Evolutionary conservation across 2,888 invertebrate species (phyloP).

Genomic region (Gastracanthus pulcherrimus): DNA sequence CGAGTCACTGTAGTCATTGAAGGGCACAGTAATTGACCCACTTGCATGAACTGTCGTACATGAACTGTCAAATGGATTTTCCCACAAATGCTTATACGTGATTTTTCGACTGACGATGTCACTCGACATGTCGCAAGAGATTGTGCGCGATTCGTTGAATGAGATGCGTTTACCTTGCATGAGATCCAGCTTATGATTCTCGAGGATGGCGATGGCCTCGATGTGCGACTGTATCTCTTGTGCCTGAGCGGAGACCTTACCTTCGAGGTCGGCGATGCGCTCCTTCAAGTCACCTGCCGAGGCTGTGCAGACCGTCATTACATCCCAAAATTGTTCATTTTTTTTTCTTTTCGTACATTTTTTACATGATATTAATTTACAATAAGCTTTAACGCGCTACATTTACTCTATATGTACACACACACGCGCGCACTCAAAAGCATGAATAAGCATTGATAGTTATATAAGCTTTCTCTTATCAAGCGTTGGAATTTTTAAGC

Average conservation of each 20-base stretch:
- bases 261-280: conserved; percentile 72
- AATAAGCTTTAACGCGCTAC: not conserved
- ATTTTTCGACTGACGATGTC: too few species aligned
- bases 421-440: not conserved
- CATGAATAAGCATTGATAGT: conserved; percentile 32
- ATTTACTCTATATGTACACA: conserved; percentile 6
- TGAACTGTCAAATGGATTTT: too few species aligned
- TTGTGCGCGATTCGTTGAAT: too few species aligned
- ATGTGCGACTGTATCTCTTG: conserved; percentile 79
- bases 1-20: too few species aligned
- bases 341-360: conserved; percentile 4
- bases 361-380: conserved; percentile 10
- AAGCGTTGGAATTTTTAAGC: too few species aligned
- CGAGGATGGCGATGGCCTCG: conserved; percentile 81
- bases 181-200: conserved; percentile 84
- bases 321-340: conserved; percentile 63
- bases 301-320: conserved; percentile 73
- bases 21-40: too few species aligned
- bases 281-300: conserved; percentile 73
- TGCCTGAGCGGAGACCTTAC: conserved; percentile 71
- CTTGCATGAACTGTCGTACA: too few species aligned
- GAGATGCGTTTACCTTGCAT: conserved; percentile 79
- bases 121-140: too few species aligned
- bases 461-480: not conserved
- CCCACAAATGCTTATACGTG: too few species aligned